Percentiles rank a stretch among this genome's conserved stretches.
Conservation (phyloP, 2,113 vertebrate genomes). For the Scartelaos histophorus region DNA sequence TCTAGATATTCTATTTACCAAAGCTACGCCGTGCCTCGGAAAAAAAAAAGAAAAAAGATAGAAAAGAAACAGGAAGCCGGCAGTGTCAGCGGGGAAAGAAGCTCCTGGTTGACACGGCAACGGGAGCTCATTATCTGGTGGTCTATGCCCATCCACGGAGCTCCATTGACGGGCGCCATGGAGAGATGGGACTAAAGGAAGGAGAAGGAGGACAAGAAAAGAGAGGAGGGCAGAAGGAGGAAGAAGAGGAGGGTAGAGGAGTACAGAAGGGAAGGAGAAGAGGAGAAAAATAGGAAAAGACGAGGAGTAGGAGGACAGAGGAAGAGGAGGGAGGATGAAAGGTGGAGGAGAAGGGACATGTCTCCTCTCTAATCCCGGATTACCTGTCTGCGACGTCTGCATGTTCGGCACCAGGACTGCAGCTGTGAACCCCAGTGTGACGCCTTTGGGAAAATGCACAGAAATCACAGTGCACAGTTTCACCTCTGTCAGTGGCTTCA, state of each 20-base stretch:
- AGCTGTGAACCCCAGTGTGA: conserved; percentile 31
- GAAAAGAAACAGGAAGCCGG: conserved; percentile 27
- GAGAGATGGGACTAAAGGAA: too few relatives aligned
- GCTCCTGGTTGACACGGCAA: conserved; percentile 69
- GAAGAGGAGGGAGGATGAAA: too few relatives aligned
- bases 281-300: too few relatives aligned
- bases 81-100: conserved; percentile 10
- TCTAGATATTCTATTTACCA: conserved; percentile 52
- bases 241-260: too few relatives aligned
- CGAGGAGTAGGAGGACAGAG: background rate
- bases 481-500: background rate
- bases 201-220: too few relatives aligned
- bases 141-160: conserved; percentile 68
- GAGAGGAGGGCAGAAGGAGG: conserved; percentile 1
- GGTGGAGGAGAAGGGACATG: conserved; percentile 52
- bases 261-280: too few relatives aligned
- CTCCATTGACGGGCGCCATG: conserved; percentile 52
- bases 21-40: conserved; percentile 34
- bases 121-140: conserved; percentile 69
- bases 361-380: conserved; percentile 68
- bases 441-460: conserved; percentile 22
- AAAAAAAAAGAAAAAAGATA: conserved; percentile 20
- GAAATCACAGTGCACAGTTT: background rate
- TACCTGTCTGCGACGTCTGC: conserved; percentile 52
- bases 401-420: conserved; percentile 28